Base-by-base conservation (phyloP, 1,140 invertebrate species). In the Cydia strobilella region DNA sequence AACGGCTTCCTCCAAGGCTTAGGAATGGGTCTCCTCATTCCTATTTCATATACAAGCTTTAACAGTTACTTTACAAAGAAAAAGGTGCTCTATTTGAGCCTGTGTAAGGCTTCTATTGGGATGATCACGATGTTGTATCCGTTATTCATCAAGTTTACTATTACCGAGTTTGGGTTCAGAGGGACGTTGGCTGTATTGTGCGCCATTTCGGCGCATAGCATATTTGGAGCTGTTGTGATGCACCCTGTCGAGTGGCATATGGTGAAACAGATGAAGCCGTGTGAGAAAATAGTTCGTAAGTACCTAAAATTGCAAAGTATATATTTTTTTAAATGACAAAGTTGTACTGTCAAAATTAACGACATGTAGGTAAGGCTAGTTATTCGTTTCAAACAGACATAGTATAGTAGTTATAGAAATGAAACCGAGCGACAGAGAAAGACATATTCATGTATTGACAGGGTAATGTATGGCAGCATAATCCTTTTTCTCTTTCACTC, bases 171-270 rank as follows among this genome's bases (percentile, higher is more conserved):
- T 75, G 95, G 95, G 1, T 95, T 94, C 75, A 86, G 94, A 77
- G 95, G 95, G 20, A 95, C 95, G 0, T 87, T 96, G 54, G 89
- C 95, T 0, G 93, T 96, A 13, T 63, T 93, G 1, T 92, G 90
- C 73, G 95, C 93, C 0, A 89, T 96, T 31, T 94, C 94, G 73
- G 92, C 95, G 0, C 94, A 97, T 78, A 94, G 94, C 1, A 86
- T 96, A 18, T 88, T 95, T 45, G 96, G 95, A 1, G 94, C 95
- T 59, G 80, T 95, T 7, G 89, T 96, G 0, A 93, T 96, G 83
- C 96, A 96, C 80, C 96, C 96, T 0, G 94, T 96, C 1, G 94
- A 95, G 79, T 95, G 95, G 95, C 95, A 96, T 82, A 93, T 95
- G 90, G 94, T 94, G 15, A 93, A 93, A 73, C 80, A 84, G 59